Base-by-base conservation (phyloP, 2,113 vertebrate species). In the Gavia stellata region DNA sequence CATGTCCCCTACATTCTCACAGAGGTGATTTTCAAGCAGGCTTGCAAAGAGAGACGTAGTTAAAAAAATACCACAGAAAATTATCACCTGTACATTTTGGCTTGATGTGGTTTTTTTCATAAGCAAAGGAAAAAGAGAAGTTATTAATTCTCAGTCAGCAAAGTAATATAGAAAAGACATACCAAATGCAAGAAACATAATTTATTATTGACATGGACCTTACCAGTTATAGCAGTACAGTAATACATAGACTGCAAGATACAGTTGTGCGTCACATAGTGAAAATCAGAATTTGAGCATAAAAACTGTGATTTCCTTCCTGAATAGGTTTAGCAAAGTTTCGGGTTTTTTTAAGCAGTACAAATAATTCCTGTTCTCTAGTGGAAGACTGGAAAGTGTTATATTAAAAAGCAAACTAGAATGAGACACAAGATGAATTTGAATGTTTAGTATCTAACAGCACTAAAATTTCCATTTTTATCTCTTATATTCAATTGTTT, bases 191-290 rank as follows among this genome's bases (percentile, higher is more conserved):
- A 71, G 45, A 81, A 50, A n/a, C 2, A 14, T 45, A 10, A 42
- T 59, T 73, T 88, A 31, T 52, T 82, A 65, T 17, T 71, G 34
- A 70, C 1, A 12, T 18, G 7, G 31, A 47, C 5, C 52, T 81
- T 49, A 6, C 34, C 25, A 23, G 5, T 68, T 91, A 12, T 40
- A 34, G 6, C 8, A 18, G 36, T 17, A 36, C 16, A 56, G 14
- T 36, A n/a, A 42, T 25, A 34, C 2, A 2, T 24, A 50, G 29
- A 29, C 36, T 81, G 29, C 14, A 61, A 82, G 58, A n/a, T 25
- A 73, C 5, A 34, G 6, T 31, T 16, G 14, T 77, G 20, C 1
- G 1, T 70, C 28, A 15, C 3, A 0, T 16, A 53, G 9, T 42
- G 31, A 87, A 90, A 87, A 49, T 8, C 28, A 36, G 36, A 63